A percentile compares a stretch with the other conserved stretches of the same genome.
Evolutionary conservation across 2,113 vertebrate species (phyloP).

Genomic region (Periophthalmodon schlosseri): DNA sequence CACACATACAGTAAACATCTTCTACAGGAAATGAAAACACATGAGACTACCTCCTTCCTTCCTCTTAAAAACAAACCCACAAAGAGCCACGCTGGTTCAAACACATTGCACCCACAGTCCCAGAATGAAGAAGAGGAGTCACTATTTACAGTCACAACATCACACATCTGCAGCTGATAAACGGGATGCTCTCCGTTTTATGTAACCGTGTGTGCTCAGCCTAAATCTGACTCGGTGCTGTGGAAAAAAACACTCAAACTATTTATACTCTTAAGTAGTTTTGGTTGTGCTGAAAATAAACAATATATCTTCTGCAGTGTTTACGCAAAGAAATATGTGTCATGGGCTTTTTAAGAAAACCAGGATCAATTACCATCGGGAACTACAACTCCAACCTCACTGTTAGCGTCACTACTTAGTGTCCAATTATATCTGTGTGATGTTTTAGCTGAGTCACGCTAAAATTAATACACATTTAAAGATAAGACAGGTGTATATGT

Average conservation of each 20-base stretch:
- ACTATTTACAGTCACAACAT: constrained; percentile 15
- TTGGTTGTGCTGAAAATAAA: background rate
- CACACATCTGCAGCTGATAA: background rate
- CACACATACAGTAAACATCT: constrained; percentile 4
- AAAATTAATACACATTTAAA: no score
- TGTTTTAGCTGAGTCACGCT: no score
- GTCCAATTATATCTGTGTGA: no score
- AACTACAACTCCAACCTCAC: no score
- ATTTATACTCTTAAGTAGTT: background rate
- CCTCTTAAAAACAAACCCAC: constrained; percentile 7
- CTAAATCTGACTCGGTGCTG: background rate
- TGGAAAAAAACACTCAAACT: background rate
- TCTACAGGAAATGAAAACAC: constrained; percentile 17
- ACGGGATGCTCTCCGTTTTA: background rate
- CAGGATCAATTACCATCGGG: no score
- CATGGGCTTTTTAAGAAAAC: background rate
- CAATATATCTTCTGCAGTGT: background rate
- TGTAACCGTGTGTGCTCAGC: background rate
- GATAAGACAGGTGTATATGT: no score
- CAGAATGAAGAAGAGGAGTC: constrained; percentile 1
- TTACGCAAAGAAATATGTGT: background rate
- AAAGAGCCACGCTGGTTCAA: background rate
- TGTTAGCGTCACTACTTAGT: no score
- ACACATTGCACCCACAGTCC: constrained; percentile 6
- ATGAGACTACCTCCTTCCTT: constrained; percentile 8